Conservation (phyloP, 2,113 vertebrate genomes). For the Gila orcuttii region DNA sequence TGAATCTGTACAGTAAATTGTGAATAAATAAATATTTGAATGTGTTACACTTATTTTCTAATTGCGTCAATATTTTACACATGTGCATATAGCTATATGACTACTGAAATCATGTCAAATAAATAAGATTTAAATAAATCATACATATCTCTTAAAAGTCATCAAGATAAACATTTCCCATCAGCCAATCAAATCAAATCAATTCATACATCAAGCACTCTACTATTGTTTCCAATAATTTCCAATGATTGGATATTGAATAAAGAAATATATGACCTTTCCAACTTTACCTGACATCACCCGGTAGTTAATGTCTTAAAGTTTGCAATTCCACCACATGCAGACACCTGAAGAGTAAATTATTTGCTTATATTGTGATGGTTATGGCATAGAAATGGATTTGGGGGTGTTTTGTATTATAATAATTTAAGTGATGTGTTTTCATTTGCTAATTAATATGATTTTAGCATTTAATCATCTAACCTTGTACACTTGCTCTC, state of each 20-base stretch:
- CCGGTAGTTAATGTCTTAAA: too few species aligned
- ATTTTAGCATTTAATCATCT: not conserved
- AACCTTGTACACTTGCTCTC: not conserved
- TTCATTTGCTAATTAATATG: not conserved
- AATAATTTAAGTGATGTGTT: not conserved
- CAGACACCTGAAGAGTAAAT: too few species aligned
- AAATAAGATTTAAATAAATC: not conserved
- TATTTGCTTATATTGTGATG: too few species aligned
- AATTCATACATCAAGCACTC: not conserved
- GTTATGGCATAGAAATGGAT: too few species aligned
- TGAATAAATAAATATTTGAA: too few species aligned
- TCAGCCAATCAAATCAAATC: not conserved
- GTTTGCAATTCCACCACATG: too few species aligned
- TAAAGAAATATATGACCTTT: not conserved
- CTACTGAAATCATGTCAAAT: not conserved
- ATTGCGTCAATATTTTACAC: not conserved
- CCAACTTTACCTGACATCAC: too few species aligned
- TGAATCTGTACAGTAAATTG: not conserved
- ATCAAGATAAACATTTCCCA: not conserved
- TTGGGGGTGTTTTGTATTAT: too few species aligned
- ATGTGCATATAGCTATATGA: not conserved
- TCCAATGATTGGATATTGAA: not conserved
- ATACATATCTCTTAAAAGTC: too few species aligned
- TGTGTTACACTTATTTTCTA: not conserved
- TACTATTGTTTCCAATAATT: not conserved